Percentiles rank a stretch among this genome's conserved stretches.
phyloP scores from a whole-genome alignment of 2,797 vertebrate species.

The Mormyrops attenuatus region DNA sequence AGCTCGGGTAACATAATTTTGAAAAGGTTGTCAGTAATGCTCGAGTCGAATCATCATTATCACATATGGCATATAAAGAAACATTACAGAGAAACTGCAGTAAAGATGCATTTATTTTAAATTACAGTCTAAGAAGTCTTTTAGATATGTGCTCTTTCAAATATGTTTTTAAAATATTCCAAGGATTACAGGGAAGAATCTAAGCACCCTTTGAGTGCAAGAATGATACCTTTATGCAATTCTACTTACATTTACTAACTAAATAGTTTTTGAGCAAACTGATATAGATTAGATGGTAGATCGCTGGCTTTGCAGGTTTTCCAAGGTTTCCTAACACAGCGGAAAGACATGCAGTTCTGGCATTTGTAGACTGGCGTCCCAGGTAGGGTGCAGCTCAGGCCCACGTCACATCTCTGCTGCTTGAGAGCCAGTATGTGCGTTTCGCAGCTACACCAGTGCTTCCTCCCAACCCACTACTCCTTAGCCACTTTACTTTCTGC shows the following conservation, averaged over 20 bases:
- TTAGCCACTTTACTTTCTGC: background rate
- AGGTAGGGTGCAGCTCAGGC: background rate
- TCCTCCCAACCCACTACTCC: background rate
- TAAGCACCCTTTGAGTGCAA: background rate
- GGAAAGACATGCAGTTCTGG: background rate
- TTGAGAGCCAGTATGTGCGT: background rate
- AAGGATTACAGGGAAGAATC: background rate
- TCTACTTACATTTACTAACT: background rate
- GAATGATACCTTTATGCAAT: background rate
- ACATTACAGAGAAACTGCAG: background rate
- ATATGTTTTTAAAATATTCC: slow-evolving; percentile 3
- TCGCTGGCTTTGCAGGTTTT: background rate
- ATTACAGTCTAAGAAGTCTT: background rate
- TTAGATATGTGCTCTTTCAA: background rate
- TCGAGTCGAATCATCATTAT: background rate
- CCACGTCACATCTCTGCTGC: background rate
- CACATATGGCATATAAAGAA: background rate
- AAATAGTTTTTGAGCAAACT: background rate
- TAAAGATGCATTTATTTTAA: background rate
- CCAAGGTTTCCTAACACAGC: background rate
- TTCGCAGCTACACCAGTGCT: background rate
- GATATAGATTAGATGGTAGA: background rate
- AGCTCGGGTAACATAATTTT: background rate
- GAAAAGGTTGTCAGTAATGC: slow-evolving; percentile 4
- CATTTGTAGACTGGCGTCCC: background rate